Conservation (phyloP, 2,797 vertebrate species). For the Philypnodon macrostomus region DNA sequence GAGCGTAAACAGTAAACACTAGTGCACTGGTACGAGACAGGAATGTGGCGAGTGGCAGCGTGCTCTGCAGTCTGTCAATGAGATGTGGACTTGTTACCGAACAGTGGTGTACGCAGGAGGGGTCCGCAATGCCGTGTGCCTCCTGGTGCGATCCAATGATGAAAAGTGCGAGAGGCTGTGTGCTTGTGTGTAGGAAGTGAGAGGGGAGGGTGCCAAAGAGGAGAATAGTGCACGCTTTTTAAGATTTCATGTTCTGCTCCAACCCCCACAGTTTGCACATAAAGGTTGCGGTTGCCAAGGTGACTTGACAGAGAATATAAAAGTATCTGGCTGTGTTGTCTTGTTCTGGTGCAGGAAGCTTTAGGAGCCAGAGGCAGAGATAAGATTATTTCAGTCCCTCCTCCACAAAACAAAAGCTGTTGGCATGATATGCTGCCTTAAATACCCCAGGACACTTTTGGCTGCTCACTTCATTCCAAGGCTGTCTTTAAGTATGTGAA, state of each 20-base stretch:
- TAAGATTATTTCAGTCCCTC: slow-evolving; percentile 69
- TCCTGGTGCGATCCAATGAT: slow-evolving; percentile 36
- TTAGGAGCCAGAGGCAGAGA: slow-evolving; percentile 68
- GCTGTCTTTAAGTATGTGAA: slow-evolving; percentile 63
- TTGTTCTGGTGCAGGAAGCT: slow-evolving; percentile 66
- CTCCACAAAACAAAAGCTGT: slow-evolving; percentile 50
- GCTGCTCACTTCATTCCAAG: slow-evolving; percentile 55
- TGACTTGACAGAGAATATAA: slow-evolving; percentile 77
- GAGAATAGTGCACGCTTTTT: slow-evolving; percentile 56
- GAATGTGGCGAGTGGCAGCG: slow-evolving; percentile 25
- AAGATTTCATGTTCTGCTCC: slow-evolving; percentile 78
- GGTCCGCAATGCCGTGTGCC: slow-evolving; percentile 19
- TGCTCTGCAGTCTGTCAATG: slow-evolving; percentile 33
- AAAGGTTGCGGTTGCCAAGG: slow-evolving; percentile 88
- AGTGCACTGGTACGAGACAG: slow-evolving; percentile 28
- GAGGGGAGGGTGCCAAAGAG: slow-evolving; percentile 35
- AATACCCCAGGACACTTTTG: slow-evolving; percentile 61
- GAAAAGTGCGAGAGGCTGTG: slow-evolving; percentile 29
- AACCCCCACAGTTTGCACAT: slow-evolving; percentile 77
- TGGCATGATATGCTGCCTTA: slow-evolving; percentile 64
- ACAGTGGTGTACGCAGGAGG: slow-evolving; percentile 14
- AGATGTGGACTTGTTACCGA: slow-evolving; percentile 50
- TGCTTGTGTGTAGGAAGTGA: slow-evolving; percentile 33
- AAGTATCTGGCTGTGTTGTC: slow-evolving; percentile 72
- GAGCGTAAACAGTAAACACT: slow-evolving; percentile 66